Conservation (phyloP, 2,888 invertebrate genomes). For the Frankliniella intonsa region DNA sequence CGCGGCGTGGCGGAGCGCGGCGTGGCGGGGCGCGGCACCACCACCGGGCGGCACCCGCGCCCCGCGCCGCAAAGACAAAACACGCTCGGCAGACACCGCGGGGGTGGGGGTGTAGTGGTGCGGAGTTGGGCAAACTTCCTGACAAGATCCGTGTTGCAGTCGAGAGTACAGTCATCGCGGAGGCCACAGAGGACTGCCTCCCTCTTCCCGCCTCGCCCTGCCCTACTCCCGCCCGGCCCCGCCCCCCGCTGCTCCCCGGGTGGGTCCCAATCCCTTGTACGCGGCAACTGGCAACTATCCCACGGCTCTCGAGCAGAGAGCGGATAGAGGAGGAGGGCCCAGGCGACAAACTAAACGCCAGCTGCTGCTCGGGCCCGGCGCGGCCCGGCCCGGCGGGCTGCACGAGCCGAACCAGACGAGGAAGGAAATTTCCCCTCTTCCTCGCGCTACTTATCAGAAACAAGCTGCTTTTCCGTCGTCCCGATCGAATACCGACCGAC, state of each 20-base stretch:
- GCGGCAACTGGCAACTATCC: background rate
- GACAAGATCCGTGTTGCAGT: slow-evolving; percentile 10
- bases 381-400: too few relatives aligned
- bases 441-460: too few relatives aligned
- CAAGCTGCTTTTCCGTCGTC: too few relatives aligned
- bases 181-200: background rate
- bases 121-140: slow-evolving; percentile 6
- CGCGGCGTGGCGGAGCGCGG: background rate
- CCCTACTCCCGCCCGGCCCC: background rate
- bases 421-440: too few relatives aligned
- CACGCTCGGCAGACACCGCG: background rate
- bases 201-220: background rate
- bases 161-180: background rate
- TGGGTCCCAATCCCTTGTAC: background rate
- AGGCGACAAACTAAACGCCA: too few relatives aligned
- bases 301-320: background rate
- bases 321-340: too few relatives aligned
- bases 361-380: too few relatives aligned
- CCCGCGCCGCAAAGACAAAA: background rate
- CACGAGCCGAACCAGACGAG: too few relatives aligned
- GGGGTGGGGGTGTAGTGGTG: background rate
- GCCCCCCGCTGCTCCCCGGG: background rate
- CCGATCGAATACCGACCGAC: too few relatives aligned
- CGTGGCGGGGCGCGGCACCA: background rate
- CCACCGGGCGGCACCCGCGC: background rate